Evolutionary conservation across 2,113 vertebrate genomes (phyloP).

Genomic region (Alosa alosa): DNA sequence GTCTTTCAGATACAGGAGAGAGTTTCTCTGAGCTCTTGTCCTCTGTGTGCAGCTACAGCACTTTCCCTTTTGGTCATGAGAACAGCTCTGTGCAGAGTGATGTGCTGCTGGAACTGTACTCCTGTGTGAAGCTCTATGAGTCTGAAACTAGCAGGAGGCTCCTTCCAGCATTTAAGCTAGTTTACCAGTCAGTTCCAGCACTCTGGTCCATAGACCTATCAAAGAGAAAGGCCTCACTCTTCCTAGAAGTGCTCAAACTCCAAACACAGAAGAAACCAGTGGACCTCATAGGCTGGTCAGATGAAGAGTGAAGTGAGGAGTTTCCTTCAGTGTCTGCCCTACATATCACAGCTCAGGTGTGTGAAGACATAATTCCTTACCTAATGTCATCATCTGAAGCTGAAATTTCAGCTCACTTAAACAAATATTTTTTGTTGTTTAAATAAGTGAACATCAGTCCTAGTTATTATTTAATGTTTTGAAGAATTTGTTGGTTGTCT

Average conservation of each 20-base stretch:
- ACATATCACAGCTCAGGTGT: constrained; percentile 40
- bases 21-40: too few species aligned
- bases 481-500: too few species aligned
- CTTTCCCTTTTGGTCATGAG: too few species aligned
- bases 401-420: too few species aligned
- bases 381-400: too few species aligned
- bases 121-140: constrained; percentile 21
- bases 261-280: constrained; percentile 43
- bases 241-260: constrained; percentile 42
- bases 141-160: constrained; percentile 14
- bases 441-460: too few species aligned
- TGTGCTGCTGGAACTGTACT: too few species aligned
- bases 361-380: not conserved
- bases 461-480: too few species aligned
- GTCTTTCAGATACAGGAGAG: too few species aligned
- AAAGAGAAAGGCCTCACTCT: constrained; percentile 21
- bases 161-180: constrained; percentile 24
- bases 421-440: too few species aligned
- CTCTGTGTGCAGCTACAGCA: too few species aligned
- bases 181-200: constrained; percentile 25
- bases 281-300: constrained; percentile 33
- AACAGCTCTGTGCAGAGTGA: too few species aligned
- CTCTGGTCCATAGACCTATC: constrained; percentile 33
- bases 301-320: constrained; percentile 40
- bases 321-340: constrained; percentile 46